Evolutionary conservation across 1,140 invertebrate species (phyloP), one percentile per base, ranked within the genome.

Genomic region (Drosophila lacteicornis): DNA sequence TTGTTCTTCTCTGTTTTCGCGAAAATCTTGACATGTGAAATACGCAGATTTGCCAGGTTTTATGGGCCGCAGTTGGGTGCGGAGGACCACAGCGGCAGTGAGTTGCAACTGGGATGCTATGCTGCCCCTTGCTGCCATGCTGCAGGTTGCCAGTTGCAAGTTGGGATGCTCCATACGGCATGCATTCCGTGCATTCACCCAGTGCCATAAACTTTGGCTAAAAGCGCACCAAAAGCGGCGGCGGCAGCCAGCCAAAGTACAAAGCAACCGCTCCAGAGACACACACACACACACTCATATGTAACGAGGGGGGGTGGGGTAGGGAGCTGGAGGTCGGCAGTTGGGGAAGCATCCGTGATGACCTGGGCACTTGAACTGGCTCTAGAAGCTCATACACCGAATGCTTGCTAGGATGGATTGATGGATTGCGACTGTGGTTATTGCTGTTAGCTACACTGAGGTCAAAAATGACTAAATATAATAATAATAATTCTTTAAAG

Each of bases 31-130:
- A 85, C 85, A 90, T 90, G 85, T 90, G 85, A 90, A 90, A 91
- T 90, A 90, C 85, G 85, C 85, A 90, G 85, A 90, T 90, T 90
- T 90, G 86, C 86, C 56, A 69, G 75, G 81, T 90, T 90, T 90
- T 90, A 90, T 90, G 85, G 78, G 79, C 86, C 75, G 68, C 82
- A 79, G 74, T 69, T 51, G 45, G 62, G 63, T 38, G 46, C 63
- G 66, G 66, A 69, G 62, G 63, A 77, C 75, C 60, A 76, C 58
- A 62, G 69, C 67, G 62, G 66, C 67, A 77, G 62, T 76, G 33
- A 27, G 57, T 49, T 49, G 58, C 58, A 36, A n/a, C 27, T 43
- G 30, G 43, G 58, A 36, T 19, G 53, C 17, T 7, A 2, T 25
- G 22, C 3, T 25, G 22, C 22, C 22, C 4, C 2, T 6, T 6